Base-by-base conservation (phyloP, 2,113 vertebrate genomes). In the Carassius auratus region DNA sequence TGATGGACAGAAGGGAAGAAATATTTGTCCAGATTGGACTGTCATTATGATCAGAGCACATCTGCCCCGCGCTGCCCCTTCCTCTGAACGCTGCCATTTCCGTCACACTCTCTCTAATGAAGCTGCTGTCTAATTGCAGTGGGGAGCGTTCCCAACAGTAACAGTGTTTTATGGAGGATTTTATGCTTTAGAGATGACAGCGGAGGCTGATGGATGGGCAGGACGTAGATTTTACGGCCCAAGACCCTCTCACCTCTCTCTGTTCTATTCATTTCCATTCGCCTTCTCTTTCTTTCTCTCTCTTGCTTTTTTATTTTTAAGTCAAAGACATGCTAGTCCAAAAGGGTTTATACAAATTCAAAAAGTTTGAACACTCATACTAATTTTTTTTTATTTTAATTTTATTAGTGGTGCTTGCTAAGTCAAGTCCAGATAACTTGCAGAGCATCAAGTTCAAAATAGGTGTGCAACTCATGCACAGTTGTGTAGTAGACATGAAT, bases 61-160 rank as follows among this genome's bases (percentile, higher is more conserved):
- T 83, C 81, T 83, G 66, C 62, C 78, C 26, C 5, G 10, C 36
- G 4, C 21, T 36, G 59, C n/a, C 68, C 75, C 84, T 82, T 79
- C 84, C 75, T 85, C 84, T 89, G 91, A 92, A 93, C 90, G 91
- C 91, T 86, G 87, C 91, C 90, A 91, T 91, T 92, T 86, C 90
- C 81, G 88, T 92, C 91, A 89, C 91, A 92, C 78, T 86, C 86
- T 86, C 84, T 88, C 89, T 93, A 93, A 94, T 92, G 91, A 93
- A 94, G 88, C 91, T 86, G 87, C 87, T 84, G 87, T 93, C 91
- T 95, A 95, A 95, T 92, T 93, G 93, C 91, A 64, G 68, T 42
- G 82, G 89, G 93, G 94, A 92, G 92, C 89, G 88, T 85, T 83
- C 88, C 88, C 89, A 91, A 92, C 91, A 90, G 91, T 93, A 92